These are phyloP conservation scores for Thermophis baileyi DNA, from an alignment of 2,113 vertebrate species.

Conservation along the genomic window DNA sequence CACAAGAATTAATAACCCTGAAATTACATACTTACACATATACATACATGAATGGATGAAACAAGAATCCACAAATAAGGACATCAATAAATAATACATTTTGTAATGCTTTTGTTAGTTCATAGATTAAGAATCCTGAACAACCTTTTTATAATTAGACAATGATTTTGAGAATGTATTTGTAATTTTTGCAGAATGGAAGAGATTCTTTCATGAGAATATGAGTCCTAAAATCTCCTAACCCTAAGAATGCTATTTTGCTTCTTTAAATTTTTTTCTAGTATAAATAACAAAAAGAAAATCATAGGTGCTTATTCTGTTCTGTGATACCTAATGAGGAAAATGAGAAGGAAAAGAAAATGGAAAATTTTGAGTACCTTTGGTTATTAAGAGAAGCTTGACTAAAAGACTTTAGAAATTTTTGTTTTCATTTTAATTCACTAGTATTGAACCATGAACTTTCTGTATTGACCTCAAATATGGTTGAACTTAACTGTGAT, in stretches of 20 bases:
- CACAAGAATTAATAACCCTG: background rate
- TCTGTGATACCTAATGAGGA: constrained; percentile 20
- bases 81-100: background rate
- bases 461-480: background rate
- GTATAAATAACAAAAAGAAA: constrained; percentile 47
- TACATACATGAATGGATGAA: background rate
- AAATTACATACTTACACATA: background rate
- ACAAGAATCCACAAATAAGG: background rate
- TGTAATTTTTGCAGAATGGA: constrained; percentile 39
- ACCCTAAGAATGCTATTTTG: constrained; percentile 38
- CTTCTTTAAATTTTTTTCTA: constrained; percentile 33
- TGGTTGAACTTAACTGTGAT: background rate
- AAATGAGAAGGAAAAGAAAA: background rate
- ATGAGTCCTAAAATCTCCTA: constrained; percentile 62
- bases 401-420: background rate
- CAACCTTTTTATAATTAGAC: background rate
- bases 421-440: background rate
- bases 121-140: background rate
- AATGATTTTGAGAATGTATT: constrained; percentile 48
- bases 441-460: background rate
- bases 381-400: background rate
- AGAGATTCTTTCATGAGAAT: constrained; percentile 50
- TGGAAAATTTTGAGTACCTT: background rate
- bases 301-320: constrained; percentile 30
- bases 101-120: background rate